Base-by-base conservation (phyloP, 2,113 vertebrate species). In the Pionites leucogaster region DNA sequence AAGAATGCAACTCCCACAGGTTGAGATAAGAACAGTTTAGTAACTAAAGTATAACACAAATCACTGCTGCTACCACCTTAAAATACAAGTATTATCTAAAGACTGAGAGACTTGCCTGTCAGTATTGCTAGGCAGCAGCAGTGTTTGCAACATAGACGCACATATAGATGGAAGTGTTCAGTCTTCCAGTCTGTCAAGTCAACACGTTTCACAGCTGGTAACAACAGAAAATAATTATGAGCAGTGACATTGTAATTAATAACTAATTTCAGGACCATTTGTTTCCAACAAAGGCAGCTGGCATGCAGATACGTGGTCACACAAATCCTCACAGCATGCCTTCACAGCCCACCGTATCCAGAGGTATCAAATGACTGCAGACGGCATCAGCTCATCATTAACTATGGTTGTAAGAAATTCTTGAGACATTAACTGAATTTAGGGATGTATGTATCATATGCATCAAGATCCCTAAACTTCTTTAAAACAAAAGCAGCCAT, bases 101-200 rank as follows among this genome's bases (percentile, higher is more conserved):
- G 49, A 33, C 31, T 16, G 18, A 79, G 64, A 75, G 28, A 37
- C 46, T 41, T 1, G 8, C 52, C 62, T 41, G 5, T 42, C 2
- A 1, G n/a, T 87, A 6, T 10, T 70, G 49, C 14, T 53, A 76
- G 47, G 57, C 33, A 31, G 27, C 9, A 3, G 27, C 63, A 72
- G 22, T 27, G 25, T 87, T 68, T 76, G 79, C 64, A 78, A 90
- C 42, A 79, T 50, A 74, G 55, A 41, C 0, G 0, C 18, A 50
- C 2, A 0, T 2, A 0, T n/a, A 78, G 33, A 65, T 49, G 50
- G 47, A 81, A 82, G 13, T 4, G n/a, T n/a, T 74, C 12, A 3
- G 29, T 57, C 76, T 86, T 53, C 70, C 57, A 69, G 17, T 24
- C 70, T 65, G 39, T 46, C 70, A 72, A 44, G 70, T 78, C 60